Conservation (phyloP, 2,113 vertebrate species). For the Microtus ochrogaster region DNA sequence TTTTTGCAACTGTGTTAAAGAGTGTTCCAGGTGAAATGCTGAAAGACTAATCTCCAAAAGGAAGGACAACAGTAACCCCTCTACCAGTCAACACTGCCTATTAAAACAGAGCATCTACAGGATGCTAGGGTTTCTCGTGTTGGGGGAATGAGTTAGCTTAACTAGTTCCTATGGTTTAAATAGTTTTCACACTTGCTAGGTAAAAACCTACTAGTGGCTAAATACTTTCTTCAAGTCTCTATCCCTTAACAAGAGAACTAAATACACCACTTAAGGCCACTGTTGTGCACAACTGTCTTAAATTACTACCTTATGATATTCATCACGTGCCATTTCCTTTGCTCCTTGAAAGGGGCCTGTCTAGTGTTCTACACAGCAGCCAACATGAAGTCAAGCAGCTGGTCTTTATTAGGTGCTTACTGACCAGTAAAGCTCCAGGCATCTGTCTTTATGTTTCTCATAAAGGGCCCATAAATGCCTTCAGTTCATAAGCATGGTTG, state of each 20-base stretch:
- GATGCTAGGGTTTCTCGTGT: not conserved
- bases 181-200: not conserved
- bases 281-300: not conserved
- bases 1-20: not conserved
- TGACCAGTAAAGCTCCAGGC: not conserved
- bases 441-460: constrained; percentile 16
- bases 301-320: not conserved
- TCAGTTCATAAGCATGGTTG: not conserved
- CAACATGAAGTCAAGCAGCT: not conserved
- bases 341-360: not conserved
- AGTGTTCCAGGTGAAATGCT: constrained; percentile 11
- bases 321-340: not conserved
- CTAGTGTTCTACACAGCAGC: not conserved
- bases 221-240: not conserved
- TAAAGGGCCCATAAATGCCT: not conserved
- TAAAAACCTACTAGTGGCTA: not conserved
- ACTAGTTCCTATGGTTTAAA: not conserved
- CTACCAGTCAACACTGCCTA: not conserved
- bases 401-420: constrained; percentile 7
- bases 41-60: constrained; percentile 27
- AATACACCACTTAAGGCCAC: not conserved
- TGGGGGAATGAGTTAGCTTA: not conserved
- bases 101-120: not conserved
- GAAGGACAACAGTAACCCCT: not conserved
- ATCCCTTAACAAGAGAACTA: not conserved